Base-by-base conservation (phyloP, 1,140 invertebrate genomes). In the Bombus pyrosoma region DNA sequence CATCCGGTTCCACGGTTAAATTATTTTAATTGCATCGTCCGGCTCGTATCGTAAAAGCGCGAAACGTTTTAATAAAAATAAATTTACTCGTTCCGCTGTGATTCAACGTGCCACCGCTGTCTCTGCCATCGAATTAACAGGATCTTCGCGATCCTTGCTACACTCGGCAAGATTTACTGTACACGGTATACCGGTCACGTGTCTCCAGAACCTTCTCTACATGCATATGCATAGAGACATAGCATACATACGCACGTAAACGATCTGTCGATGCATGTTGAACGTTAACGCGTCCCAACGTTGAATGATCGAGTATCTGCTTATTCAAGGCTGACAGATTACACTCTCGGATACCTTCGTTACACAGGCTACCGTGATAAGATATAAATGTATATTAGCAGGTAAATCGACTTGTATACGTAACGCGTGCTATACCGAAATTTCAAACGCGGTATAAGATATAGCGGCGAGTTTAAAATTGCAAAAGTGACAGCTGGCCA, bases 151-250 rank as follows among this genome's bases (percentile, higher is more conserved):
- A 66, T 66, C n/a, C 22, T 6, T 66, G 6, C 15, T 80, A 64
- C 47, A 64, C 86, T 75, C 39, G 66, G 6, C 39, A 79, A 87
- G 74, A 83, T 76, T 62, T 66, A 62, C 66, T 10, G 59, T 53
- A 47, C 71, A 53, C 39, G 37, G 57, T 78, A 81, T 87, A 28
- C 12, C 32, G 74, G 75, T 82, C 69, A 87, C 81, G 62, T 62
- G 77, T 76, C 84, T 53, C 12, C 75, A 18, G 15, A 32, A 85
- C 34, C 73, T 12, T 34, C 43, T 57, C 32, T 34, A 12, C 43
- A 81, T 76, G 39, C 80, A 83, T 64, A 69, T 37, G 43, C 25
- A 85, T 75, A 25, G 25, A 28, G 6, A 59, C 10, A 57, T 47
- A 47, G 0, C 25, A 28, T 28, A 57, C 39, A 77, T 22, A 66